These are phyloP conservation scores for Pangasius macronema DNA, from an alignment of 2,797 vertebrate species.

Conservation along the genomic window DNA sequence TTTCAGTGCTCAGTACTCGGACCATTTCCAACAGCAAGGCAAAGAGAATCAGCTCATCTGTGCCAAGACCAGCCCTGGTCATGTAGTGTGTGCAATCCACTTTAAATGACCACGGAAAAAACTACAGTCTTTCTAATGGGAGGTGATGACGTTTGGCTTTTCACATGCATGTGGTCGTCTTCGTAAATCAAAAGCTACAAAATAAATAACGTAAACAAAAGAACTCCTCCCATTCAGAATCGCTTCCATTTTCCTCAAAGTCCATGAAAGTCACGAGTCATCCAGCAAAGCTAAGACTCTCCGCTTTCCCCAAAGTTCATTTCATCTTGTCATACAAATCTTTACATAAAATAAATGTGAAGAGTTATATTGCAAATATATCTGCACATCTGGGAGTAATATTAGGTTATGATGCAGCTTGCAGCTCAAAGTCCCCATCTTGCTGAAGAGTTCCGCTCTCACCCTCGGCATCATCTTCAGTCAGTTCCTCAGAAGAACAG, in stretches of 20 bases:
- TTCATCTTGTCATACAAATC: constrained; percentile 69
- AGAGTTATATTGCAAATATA: constrained; percentile 71
- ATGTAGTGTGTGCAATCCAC: constrained; percentile 52
- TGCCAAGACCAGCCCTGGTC: constrained; percentile 35
- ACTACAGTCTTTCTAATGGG: constrained; percentile 41
- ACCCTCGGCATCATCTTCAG: constrained; percentile 53
- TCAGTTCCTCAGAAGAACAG: constrained; percentile 44
- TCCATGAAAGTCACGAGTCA: constrained; percentile 4
- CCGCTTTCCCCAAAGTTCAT: constrained; percentile 8
- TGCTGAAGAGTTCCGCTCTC: constrained; percentile 38
- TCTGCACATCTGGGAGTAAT: constrained; percentile 68
- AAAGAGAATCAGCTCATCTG: neutral
- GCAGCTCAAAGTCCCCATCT: constrained; percentile 55
- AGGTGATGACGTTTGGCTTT: constrained; percentile 52
- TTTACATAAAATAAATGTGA: constrained; percentile 73
- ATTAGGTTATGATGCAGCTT: constrained; percentile 63
- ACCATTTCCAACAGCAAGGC: constrained; percentile 49
- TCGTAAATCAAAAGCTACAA: constrained; percentile 57
- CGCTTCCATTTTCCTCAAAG: constrained; percentile 38
- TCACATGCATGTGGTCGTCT: constrained; percentile 71
- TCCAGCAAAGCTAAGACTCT: constrained; percentile 33
- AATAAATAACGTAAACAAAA: constrained; percentile 56
- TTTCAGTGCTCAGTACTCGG: constrained; percentile 46
- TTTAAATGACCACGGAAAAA: neutral
- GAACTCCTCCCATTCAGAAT: constrained; percentile 44